A percentile compares a stretch with the other conserved stretches of the same genome.
phyloP scores from a whole-genome alignment of 2,888 invertebrate genomes.

The Apoda limacodes region DNA sequence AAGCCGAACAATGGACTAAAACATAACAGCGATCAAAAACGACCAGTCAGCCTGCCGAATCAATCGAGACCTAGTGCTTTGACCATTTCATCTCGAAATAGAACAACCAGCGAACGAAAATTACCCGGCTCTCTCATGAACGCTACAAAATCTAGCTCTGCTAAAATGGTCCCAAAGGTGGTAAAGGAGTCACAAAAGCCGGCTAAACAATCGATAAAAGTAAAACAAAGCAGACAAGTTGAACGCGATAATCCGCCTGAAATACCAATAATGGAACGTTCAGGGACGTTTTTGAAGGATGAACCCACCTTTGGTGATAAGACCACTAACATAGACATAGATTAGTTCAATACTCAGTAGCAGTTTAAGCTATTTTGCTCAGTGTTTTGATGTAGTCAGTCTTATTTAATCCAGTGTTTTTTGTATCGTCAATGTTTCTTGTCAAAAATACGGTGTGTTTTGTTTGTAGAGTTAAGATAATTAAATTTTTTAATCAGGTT shows the following conservation, averaged over 20 bases:
- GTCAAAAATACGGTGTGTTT: no score
- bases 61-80: no score
- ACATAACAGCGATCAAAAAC: slow-evolving; percentile 16
- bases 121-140: slow-evolving; percentile 54
- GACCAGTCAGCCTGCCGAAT: no score
- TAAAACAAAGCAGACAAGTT: slow-evolving; percentile 1
- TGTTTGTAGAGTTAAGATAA: no score
- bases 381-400: no score
- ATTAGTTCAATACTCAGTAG: no score
- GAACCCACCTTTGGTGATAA: slow-evolving; percentile 72
- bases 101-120: slow-evolving; percentile 26
- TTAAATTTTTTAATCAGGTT: no score
- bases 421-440: no score
- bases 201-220: slow-evolving; percentile 10
- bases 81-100: slow-evolving; percentile 5
- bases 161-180: slow-evolving; percentile 58
- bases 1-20: slow-evolving; percentile 19
- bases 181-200: slow-evolving; percentile 26
- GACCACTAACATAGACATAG: slow-evolving; percentile 35
- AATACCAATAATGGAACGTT: slow-evolving; percentile 65
- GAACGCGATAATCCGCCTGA: slow-evolving; percentile 10
- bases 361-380: no score
- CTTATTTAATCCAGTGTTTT: no score
- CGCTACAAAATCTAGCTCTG: slow-evolving; percentile 71
- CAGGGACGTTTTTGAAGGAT: slow-evolving; percentile 81